Evolutionary conservation across 2,113 vertebrate genomes (phyloP).

Genomic region (Amblyornis subalaris): DNA sequence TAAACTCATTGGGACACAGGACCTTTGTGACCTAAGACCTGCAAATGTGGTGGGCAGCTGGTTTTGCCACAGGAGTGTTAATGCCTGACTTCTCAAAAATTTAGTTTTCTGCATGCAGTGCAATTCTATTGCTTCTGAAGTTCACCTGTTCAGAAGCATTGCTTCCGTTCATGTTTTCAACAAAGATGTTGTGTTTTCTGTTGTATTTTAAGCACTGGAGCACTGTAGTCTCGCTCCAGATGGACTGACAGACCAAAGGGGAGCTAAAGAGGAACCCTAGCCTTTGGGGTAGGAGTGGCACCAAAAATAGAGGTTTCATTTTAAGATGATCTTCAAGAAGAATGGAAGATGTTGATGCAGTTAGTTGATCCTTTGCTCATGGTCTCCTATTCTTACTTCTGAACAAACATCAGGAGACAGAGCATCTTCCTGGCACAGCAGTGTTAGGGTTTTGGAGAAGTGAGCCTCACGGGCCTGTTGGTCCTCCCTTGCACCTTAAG

Average conservation of each 20-base stretch:
- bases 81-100: background rate
- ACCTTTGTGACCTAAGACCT: background rate
- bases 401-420: background rate
- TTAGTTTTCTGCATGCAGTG: background rate
- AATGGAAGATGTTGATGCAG: background rate
- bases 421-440: background rate
- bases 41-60: background rate
- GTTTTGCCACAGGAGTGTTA: background rate
- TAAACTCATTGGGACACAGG: background rate
- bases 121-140: background rate
- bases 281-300: background rate
- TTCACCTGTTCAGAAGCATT: accelerated
- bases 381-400: background rate
- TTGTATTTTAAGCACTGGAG: background rate
- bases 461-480: background rate
- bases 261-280: background rate
- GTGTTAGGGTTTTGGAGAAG: background rate
- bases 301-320: background rate
- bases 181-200: background rate
- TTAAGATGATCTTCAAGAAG: background rate
- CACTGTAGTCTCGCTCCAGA: background rate
- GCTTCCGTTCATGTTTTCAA: background rate
- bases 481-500: background rate
- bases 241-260: background rate
- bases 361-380: background rate